Conservation (phyloP, 92 coral and sea anemone genomes). For the Scolanthus callimorphus region DNA sequence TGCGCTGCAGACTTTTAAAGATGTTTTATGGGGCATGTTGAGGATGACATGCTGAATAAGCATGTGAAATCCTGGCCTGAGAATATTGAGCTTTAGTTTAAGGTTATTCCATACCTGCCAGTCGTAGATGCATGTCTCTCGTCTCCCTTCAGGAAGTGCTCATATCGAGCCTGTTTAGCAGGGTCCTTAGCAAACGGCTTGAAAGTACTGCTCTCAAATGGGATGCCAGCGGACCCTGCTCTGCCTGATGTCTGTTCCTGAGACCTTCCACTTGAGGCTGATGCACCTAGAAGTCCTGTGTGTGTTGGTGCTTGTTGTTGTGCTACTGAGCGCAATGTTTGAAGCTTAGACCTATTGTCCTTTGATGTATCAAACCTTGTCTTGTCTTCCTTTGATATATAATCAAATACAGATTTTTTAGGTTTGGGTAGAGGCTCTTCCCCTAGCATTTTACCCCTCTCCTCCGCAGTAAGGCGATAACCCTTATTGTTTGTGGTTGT, state of each 20-base stretch:
- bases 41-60: no score
- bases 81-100: no score
- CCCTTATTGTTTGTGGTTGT: background rate
- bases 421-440: conserved; percentile 67
- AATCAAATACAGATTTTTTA: conserved; percentile 84
- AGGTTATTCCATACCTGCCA: conserved; percentile 72
- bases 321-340: no score
- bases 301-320: background rate
- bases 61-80: no score
- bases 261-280: background rate
- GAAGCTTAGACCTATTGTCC: conserved; percentile 2
- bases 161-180: conserved; percentile 87
- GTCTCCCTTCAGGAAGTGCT: conserved; percentile 51
- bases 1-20: no score
- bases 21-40: no score
- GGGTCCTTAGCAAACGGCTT: conserved; percentile 88
- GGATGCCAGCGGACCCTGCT: conserved; percentile 5
- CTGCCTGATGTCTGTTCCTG: background rate
- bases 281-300: background rate
- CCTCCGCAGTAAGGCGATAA: conserved; percentile 57
- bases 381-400: conserved; percentile 63
- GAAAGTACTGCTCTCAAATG: conserved; percentile 36
- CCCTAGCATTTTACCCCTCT: conserved; percentile 74
- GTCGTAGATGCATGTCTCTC: conserved; percentile 19
- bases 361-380: conserved; percentile 51